A percentile compares a stretch with the other conserved stretches of the same genome.
phyloP scores from a whole-genome alignment of 2,113 vertebrate species.

The Noturus placidus region DNA sequence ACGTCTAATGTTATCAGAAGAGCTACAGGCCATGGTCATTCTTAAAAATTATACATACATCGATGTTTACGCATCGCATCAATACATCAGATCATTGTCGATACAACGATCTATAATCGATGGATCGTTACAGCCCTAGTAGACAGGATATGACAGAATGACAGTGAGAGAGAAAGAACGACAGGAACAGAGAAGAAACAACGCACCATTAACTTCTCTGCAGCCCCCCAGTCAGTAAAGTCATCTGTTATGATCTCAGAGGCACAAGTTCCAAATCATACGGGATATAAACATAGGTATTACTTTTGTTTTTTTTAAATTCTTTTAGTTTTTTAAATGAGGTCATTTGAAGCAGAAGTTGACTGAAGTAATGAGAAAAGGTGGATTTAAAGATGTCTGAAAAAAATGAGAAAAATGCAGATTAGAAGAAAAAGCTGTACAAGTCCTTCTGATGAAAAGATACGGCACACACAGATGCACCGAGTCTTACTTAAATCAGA shows the following conservation, averaged over 20 bases:
- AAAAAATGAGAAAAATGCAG: not conserved
- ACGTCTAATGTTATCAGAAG: too few relatives aligned
- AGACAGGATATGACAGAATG: not conserved
- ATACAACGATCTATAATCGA: too few relatives aligned
- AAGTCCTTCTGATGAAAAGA: not conserved
- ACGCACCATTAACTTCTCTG: not conserved
- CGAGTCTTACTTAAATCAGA: not conserved
- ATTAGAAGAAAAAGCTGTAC: not conserved
- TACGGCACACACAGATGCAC: not conserved
- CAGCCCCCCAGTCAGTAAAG: not conserved
- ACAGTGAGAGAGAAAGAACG: not conserved
- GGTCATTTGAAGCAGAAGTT: not conserved
- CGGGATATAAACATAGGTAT: not conserved
- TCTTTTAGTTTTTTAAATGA: not conserved
- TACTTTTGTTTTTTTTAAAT: not conserved
- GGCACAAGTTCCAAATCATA: not conserved
- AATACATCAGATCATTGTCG: too few relatives aligned
- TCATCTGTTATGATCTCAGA: not conserved
- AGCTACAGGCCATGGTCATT: too few relatives aligned
- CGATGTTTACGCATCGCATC: too few relatives aligned
- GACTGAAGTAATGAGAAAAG: not conserved
- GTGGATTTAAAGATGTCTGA: not conserved
- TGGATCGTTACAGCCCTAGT: too few relatives aligned
- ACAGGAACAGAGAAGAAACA: not conserved
- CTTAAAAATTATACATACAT: too few relatives aligned